These are phyloP conservation scores for Perognathus longimembris DNA, from an alignment of 2,113 vertebrate species.

Conservation along the genomic window DNA sequence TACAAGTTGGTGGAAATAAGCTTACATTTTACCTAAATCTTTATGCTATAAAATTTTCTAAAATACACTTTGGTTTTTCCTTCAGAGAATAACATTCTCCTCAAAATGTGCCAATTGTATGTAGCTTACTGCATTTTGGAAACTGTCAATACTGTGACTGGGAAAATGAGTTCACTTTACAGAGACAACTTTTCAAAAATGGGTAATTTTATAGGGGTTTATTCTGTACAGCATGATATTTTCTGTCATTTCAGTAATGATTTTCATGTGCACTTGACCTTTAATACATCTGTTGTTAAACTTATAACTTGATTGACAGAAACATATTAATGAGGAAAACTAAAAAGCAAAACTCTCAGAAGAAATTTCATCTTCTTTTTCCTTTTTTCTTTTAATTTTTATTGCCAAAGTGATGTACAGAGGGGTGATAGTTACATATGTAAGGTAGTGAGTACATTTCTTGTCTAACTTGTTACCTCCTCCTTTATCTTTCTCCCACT, in stretches of 20 bases:
- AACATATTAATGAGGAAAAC: constrained; percentile 45
- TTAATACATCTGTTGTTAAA: constrained; percentile 73
- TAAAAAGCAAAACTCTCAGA: background rate
- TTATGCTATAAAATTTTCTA: background rate
- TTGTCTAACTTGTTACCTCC: no score
- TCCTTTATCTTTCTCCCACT: no score
- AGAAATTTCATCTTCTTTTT: background rate
- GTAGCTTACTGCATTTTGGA: constrained; percentile 16
- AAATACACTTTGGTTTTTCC: constrained; percentile 17
- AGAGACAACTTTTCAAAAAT: constrained; percentile 73
- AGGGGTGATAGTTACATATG: no score
- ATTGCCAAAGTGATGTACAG: no score
- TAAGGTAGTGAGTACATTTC: no score
- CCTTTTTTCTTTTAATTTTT: no score
- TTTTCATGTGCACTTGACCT: constrained; percentile 82
- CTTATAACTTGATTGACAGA: constrained; percentile 56
- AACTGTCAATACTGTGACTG: constrained; percentile 11
- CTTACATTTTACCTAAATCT: background rate
- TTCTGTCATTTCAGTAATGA: constrained; percentile 83
- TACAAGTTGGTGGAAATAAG: background rate
- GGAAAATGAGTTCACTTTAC: constrained; percentile 33
- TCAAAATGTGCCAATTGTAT: background rate
- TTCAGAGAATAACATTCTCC: background rate
- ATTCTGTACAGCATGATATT: constrained; percentile 69
- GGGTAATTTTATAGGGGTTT: constrained; percentile 71